Evolutionary conservation across 1,140 invertebrate genomes (phyloP).

Genomic region (Sminthurides bifidus): DNA sequence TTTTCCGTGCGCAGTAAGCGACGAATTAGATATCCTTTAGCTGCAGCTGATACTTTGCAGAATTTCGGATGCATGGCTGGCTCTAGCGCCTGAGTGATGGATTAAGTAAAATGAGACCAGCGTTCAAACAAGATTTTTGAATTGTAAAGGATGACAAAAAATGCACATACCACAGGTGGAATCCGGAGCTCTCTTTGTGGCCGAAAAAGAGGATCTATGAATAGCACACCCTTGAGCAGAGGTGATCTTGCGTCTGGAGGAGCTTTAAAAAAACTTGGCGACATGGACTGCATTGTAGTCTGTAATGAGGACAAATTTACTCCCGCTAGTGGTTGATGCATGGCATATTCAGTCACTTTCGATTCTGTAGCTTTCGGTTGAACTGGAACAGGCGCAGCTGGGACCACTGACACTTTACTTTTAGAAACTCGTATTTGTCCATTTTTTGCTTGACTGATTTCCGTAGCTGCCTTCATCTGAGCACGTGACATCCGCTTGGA

Average conservation of each 20-base stretch:
- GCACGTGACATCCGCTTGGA: too few relatives aligned
- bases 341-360: background rate
- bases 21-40: slow-evolving; percentile 65
- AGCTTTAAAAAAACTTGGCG: slow-evolving; percentile 14
- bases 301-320: slow-evolving; percentile 20
- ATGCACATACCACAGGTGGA: slow-evolving; percentile 19
- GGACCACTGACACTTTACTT: too few relatives aligned
- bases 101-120: background rate
- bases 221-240: slow-evolving; percentile 24
- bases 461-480: too few relatives aligned
- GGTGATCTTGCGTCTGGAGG: slow-evolving; percentile 20
- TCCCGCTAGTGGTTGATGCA: too few relatives aligned
- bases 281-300: slow-evolving; percentile 19
- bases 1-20: slow-evolving; percentile 65
- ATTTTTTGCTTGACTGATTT: too few relatives aligned
- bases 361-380: background rate
- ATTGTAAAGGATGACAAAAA: background rate
- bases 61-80: slow-evolving; percentile 34
- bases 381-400: background rate
- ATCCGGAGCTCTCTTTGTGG: slow-evolving; percentile 7
- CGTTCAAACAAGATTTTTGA: background rate
- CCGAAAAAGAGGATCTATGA: slow-evolving; percentile 18
- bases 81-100: slow-evolving; percentile 16
- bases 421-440: too few relatives aligned
- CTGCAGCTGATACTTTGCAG: slow-evolving; percentile 50